Conservation (phyloP, 2,113 vertebrate genomes). For the Plotosus lineatus region DNA sequence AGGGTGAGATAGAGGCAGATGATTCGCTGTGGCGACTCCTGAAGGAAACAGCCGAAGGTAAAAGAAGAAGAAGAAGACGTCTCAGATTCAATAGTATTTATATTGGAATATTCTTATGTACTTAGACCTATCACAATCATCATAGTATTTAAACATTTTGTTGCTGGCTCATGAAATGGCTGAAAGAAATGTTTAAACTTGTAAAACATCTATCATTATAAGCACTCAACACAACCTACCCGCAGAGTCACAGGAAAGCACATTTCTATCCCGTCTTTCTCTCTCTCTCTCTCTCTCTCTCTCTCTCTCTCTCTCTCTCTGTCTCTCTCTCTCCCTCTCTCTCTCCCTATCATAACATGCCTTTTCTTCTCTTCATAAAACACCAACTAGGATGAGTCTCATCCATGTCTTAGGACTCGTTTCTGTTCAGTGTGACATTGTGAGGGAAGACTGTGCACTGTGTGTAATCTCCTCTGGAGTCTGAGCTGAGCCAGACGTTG, state of each 20-base stretch:
- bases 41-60: too few relatives aligned
- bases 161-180: neutral
- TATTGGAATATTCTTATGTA: neutral
- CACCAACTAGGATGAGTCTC: constrained; percentile 13
- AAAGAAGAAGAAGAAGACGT: too few relatives aligned
- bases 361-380: neutral
- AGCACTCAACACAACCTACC: neutral
- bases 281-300: neutral
- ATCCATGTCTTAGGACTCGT: constrained; percentile 10
- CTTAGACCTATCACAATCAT: neutral
- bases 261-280: neutral
- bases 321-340: neutral
- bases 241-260: neutral
- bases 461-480: constrained; percentile 33
- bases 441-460: neutral
- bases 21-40: too few relatives aligned
- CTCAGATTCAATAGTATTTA: neutral
- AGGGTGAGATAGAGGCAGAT: too few relatives aligned
- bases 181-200: neutral
- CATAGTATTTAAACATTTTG: neutral
- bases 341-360: neutral
- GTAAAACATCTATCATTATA: neutral
- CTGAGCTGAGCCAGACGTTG: constrained; percentile 9
- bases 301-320: neutral
- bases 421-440: constrained; percentile 23